Evolutionary conservation across 37 sponge, comb jelly and placozoan genomes (phyloP).

Genomic region (Spongilla lacustris): DNA sequence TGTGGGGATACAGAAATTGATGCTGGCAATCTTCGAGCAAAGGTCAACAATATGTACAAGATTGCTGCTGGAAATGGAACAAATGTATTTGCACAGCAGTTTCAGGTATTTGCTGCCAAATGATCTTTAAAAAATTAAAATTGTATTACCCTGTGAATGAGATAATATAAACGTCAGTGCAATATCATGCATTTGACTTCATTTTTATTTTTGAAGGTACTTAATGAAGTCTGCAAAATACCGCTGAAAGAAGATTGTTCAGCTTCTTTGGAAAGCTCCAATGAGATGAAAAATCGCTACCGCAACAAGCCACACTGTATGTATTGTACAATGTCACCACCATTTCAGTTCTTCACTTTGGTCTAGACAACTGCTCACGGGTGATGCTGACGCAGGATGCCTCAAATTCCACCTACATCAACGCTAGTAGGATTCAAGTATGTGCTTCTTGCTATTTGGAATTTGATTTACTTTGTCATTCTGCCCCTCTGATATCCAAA

Average conservation of each 20-base stretch:
- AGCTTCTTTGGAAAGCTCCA: neutral
- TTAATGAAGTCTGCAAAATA: neutral
- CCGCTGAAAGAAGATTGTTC: neutral
- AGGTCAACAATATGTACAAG: conserved; percentile 39
- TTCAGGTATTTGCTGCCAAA: conserved; percentile 61
- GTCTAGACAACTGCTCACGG: neutral
- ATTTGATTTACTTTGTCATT: neutral
- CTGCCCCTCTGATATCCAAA: neutral
- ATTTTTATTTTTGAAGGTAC: too few relatives aligned
- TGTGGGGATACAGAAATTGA: conserved; percentile 68
- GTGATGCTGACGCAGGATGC: neutral
- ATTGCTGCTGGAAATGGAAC: neutral
- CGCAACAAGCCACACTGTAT: neutral
- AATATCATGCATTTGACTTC: too few relatives aligned
- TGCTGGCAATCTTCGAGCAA: conserved; percentile 23
- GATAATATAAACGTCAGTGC: too few relatives aligned
- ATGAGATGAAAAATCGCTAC: neutral
- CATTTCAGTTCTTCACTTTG: neutral
- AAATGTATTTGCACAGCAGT: conserved; percentile 56
- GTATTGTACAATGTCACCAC: neutral
- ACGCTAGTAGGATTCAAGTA: conserved; percentile 25
- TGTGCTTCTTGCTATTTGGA: neutral
- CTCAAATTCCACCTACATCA: conserved; percentile 10
- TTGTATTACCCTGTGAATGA: too few relatives aligned
- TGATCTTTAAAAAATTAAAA: too few relatives aligned